Base-by-base conservation (phyloP, 2,113 vertebrate species). In the Malurus melanocephalus region DNA sequence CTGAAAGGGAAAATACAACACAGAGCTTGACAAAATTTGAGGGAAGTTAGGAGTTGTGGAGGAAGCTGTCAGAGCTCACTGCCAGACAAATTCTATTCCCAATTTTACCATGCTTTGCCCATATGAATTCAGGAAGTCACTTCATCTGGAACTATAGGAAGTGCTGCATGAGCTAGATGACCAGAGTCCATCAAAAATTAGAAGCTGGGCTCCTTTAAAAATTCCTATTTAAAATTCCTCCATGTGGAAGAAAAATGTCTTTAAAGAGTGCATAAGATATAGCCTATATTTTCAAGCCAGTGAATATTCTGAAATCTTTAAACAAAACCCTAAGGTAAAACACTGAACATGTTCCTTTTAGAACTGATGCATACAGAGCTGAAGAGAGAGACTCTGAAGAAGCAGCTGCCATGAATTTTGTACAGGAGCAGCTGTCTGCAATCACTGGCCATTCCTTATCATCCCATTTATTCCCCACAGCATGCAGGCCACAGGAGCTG, bases 371-470 rank as follows among this genome's bases (percentile, higher is more conserved):
- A 72, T 21, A 35, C 24, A 38, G 33, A 66, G 33, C 24, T 61
- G 40, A 59, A 48, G 73, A 78, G 45, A 23, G 11, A 42, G 9
- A 30, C 23, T 26, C 43, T 65, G 49, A 85, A n/a, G 68, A 52
- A 38, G 53, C 4, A 82, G 88, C 2, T 38, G 73, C n/a, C 4
- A 1, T 21, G 52, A 74, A 23, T 69, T 69, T 26, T 61, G 46
- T 71, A 38, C 4, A 57, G 64, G 69, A 73, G 20, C 19, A 68
- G 28, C 38, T 46, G 55, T 53, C 38, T n/a, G n/a, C 49, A 42
- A 1, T 33, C 27, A 13, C 1, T n/a, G 61, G 35, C 3, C 0
- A 10, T 22, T 80, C 68, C 20, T 51, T 30, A 19, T 5, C 0
- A 1, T 9, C 22, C 53, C 22, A 14, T n/a, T 38, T 10, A 33